Base-by-base conservation (phyloP, 2,888 invertebrate genomes). In the Cinara cedri region DNA sequence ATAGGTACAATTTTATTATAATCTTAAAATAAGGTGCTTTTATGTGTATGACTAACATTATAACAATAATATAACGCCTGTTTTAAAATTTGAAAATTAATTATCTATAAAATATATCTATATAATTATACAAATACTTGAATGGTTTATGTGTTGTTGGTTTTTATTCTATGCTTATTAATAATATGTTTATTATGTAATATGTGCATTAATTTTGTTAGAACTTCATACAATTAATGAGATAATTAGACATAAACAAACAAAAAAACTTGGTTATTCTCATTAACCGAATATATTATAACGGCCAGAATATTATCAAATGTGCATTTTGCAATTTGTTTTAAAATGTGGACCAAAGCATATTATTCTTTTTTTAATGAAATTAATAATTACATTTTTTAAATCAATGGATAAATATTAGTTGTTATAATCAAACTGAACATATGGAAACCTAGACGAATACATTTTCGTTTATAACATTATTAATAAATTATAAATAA, bases 121-220 rank as follows among this genome's bases (percentile, higher is more conserved):
- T n/a, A 54, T 24, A 63, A 62, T 42, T 42, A 74, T 74, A 72
- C n/a, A 74, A 54, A 63, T 63, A 63, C 3, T 65, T 63, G 42
- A 74, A 74, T 63, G 42, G 51, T 54, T 63, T n/a, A 63, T 74
- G 51, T 72, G 9, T 8, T 21, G 16, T 74, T 44, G 3, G 42
- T 54, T 63, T 63, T 34, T 62, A 34, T 34, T 34, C 14, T 34
- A 3, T 34, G 34, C 34, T 34, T 34, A 21, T 19, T 3, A 19
- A 71, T 34, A 1, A 70, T 42, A 3, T 9, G 55, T 71, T 44
- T 55, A 21, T 4, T 55, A 16, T 60, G 8, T 60, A 26, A 9
- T 42, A 10, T 14, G 44, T 6, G 2, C 0, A 46, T 9, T 26
- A n/a, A 72, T 62, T 62, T 26, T 49, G 1, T 21, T 11, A 55